Evolutionary conservation across 2,888 invertebrate species (phyloP), one percentile per base, ranked within the genome.

Genomic region (Sphinx pinastri): DNA sequence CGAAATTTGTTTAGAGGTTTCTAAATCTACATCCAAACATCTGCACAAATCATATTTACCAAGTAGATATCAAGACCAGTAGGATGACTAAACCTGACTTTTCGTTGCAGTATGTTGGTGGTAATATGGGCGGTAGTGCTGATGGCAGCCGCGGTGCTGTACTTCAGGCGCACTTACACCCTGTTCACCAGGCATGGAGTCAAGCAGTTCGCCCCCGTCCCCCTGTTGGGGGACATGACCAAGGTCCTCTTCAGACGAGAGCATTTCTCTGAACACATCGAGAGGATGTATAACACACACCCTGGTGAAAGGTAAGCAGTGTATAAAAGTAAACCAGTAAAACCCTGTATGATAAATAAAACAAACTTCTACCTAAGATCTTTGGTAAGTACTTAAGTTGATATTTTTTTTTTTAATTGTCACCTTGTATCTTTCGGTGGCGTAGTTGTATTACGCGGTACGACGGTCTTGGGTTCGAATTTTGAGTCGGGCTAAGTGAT

Each of bases 191-290:
- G 70, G 7, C 49, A 79, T 75, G 88, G 83, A 0, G 79, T 89
- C 4, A 86, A 84, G 71, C 71, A 79, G 59, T 51, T 78, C 0
- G 75, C 71, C 38, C 74, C 81, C 0, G 4, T 79, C 0, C 87
- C 86, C 4, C 19, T 84, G 0, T 5, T 88, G 13, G 87, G 88
- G 4, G 85, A 87, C 67, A 80, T 84, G 79, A 49, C 57, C 0
- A 70, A 55, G 0, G 4, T 82, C 0, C 0, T 79, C 0, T 51
- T 82, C 7, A 72, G 76, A 0, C 68, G 19, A 6, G 69, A 76
- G 2, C 82, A 85, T 68, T 72, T 85, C 0, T 71, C 73, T 51
- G 77, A 79, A 13, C 71, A 79, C 4, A 14, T 81, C 1, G 38
- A 73, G 4, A 74, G 73, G 14, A 63, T 79, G 12, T 88, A 88